Evolutionary conservation across 1,140 invertebrate genomes (phyloP), one percentile per base, ranked within the genome.

Genomic region (Nylanderia fulva): DNA sequence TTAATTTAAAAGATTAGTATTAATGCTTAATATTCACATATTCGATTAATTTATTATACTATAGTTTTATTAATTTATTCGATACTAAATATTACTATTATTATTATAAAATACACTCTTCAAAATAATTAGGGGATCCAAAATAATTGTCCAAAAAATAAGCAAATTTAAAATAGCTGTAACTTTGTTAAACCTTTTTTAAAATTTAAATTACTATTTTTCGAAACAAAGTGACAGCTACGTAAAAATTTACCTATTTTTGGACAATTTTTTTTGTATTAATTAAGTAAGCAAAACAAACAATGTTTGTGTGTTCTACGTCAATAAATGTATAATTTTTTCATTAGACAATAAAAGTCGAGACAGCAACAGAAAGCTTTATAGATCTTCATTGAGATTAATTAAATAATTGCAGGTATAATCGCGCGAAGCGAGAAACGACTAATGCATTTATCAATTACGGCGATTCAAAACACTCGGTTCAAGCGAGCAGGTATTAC

Each of bases 331-430:
- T 1, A 27, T 48, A 48, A 18, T 7, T 64, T 63, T 63, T 33
- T 7, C 21, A 33, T 33, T 63, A 48, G 18, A n/a, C n/a, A n/a
- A 45, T 33, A 29, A 11, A 74, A 21, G 74, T 42, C 24, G 9
- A 29, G 39, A 60, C 21, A 48, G 15, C 5, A 64, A 64, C 42
- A 52, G 60, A 77, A 77, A 64, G 74, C 39, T 6, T 36, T 2
- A 18, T 76, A 29, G 33, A 76, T 48, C 6, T 63, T 33, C 36
- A 48, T 77, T 48, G 58, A 3, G 4, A n/a, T 64, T 64, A 77
- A 64, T 77, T 52, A 77, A 77, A 64, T 64, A 77, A 39, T 48
- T 27, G 18, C 29, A 64, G 39, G 5, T 48, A 76, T 48, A 76
- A 13, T 48, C n/a, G n/a, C n/a, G n/a, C n/a, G n/a, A n/a, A n/a